Percentiles rank a stretch among this genome's conserved stretches.
Conservation (phyloP, 1,140 invertebrate genomes). For the Megathymus violae region DNA sequence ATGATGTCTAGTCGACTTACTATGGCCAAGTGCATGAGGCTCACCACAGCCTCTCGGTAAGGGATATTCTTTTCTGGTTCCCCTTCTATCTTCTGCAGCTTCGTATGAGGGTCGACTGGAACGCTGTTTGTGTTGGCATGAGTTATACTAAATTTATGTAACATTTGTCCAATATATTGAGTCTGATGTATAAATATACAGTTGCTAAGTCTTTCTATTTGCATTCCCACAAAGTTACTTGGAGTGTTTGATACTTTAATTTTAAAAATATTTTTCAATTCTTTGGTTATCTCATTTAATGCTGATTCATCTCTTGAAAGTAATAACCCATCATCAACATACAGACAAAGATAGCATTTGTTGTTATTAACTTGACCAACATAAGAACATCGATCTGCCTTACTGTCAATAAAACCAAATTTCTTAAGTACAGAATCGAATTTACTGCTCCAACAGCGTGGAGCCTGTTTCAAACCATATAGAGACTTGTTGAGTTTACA, state of each 20-base stretch:
- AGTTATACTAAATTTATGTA: conserved; percentile 34
- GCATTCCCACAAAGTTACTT: conserved; percentile 46
- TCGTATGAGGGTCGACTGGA: conserved; percentile 44
- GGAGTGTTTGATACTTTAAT: conserved; percentile 30
- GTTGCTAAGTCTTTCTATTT: conserved; percentile 37
- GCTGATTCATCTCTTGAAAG: conserved; percentile 34
- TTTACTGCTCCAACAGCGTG: conserved; percentile 30
- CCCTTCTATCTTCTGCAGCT: conserved; percentile 26
- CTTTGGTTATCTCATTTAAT: conserved; percentile 45
- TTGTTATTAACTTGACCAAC: conserved; percentile 30
- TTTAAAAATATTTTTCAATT: conserved; percentile 39
- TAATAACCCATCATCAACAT: conserved; percentile 76
- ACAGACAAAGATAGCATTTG: conserved; percentile 58
- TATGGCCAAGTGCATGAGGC: conserved; percentile 66
- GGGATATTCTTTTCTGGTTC: conserved; percentile 30
- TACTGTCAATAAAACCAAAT: conserved; percentile 45
- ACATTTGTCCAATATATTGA: conserved; percentile 43
- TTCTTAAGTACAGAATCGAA: conserved; percentile 44
- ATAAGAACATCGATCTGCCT: conserved; percentile 64
- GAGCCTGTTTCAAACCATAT: conserved; percentile 46
- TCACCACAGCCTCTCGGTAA: conserved; percentile 47
- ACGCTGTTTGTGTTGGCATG: conserved; percentile 41
- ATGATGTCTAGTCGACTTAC: conserved; percentile 60
- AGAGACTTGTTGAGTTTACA: conserved; percentile 43
- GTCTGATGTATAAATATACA: conserved; percentile 45